Base-by-base conservation (phyloP, 1,140 invertebrate species). In the Galendromus occidentalis region DNA sequence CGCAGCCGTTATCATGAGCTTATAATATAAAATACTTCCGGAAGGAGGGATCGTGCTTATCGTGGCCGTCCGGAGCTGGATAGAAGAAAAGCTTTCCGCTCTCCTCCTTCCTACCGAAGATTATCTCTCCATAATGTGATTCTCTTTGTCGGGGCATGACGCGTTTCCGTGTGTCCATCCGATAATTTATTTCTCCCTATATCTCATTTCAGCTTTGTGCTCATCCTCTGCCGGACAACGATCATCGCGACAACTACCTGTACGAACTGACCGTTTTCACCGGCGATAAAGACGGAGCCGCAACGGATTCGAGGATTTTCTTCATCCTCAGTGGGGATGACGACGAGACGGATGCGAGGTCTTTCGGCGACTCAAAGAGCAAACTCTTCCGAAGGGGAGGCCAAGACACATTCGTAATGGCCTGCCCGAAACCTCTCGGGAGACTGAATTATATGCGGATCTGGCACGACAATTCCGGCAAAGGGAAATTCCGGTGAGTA, bases 281-380 rank as follows among this genome's bases (percentile, higher is more conserved):
- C 18, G 77, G 76, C 0, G 71, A 76, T 64, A 76, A 74, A 45
- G 70, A 71, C 64, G 76, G 74, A n/a, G 76, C 76, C 22, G 77
- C 74, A 4, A 78, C 76, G 20, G 76, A 78, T 69, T 76, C 76
- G 20, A 75, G 75, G 65, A 75, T 78, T 22, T 71, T 75, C 66
- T 78, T 80, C 66, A 76, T 75, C 7, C 67, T 80, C 22, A 78
- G 76, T 65, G 79, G 79, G 42, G 77, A 79, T 65, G 71, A 75
- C 66, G 77, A 76, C 18, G 76, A 78, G 67, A 75, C 74, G 2
- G 71, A 72, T 42, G 69, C 74, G 7, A 64, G 74, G 55, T 70
- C 71, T 30, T 74, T 81, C 42, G 72, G 67, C 5, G 78, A 80
- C 69, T 66, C 67, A 9, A 75, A 76, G 64, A 67, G 79, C 39